Conservation (phyloP, 2,797 vertebrate genomes). For the Chelidonichthys spinosus region DNA sequence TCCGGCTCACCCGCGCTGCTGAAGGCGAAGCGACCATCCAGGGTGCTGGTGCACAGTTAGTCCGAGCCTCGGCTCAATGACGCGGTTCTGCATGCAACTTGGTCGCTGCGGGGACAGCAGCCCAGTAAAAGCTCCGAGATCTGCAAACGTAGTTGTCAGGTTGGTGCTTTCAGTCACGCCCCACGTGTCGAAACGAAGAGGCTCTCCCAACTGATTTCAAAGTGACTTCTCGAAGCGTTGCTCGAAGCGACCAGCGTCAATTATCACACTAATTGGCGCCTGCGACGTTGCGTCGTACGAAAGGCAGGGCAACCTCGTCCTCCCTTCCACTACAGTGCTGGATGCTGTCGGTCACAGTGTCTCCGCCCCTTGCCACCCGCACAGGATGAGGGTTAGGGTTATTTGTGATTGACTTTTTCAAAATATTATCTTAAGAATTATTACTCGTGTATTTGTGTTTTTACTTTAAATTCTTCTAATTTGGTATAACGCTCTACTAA, state of each 20-base stretch:
- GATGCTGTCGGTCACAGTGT: constrained; percentile 68
- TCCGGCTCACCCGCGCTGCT: constrained; percentile 48
- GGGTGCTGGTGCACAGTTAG: constrained; percentile 43
- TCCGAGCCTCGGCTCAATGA: constrained; percentile 53
- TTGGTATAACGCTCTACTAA: background rate
- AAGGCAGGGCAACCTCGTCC: constrained; percentile 55
- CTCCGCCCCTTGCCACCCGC: constrained; percentile 71
- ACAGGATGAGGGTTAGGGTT: constrained; percentile 26
- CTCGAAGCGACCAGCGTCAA: background rate
- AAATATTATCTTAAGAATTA: background rate
- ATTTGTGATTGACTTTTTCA: constrained; percentile 8
- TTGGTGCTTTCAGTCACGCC: constrained; percentile 23
- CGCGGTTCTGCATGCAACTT: constrained; percentile 53
- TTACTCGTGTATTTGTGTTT: background rate
- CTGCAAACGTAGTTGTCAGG: constrained; percentile 29
- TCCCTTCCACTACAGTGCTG: constrained; percentile 64
- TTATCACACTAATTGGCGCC: constrained; percentile 24
- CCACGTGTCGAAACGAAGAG: background rate
- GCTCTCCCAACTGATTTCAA: constrained; percentile 27
- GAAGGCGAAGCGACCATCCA: constrained; percentile 29
- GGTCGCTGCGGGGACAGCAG: constrained; percentile 51
- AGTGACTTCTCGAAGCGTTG: constrained; percentile 29
- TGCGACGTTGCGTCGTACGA: constrained; percentile 37
- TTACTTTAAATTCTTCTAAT: background rate
- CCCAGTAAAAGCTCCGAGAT: constrained; percentile 39